These are phyloP conservation scores for Doris montereyensis DNA, from an alignment of 2,888 invertebrate genomes.

Conservation along the genomic window DNA sequence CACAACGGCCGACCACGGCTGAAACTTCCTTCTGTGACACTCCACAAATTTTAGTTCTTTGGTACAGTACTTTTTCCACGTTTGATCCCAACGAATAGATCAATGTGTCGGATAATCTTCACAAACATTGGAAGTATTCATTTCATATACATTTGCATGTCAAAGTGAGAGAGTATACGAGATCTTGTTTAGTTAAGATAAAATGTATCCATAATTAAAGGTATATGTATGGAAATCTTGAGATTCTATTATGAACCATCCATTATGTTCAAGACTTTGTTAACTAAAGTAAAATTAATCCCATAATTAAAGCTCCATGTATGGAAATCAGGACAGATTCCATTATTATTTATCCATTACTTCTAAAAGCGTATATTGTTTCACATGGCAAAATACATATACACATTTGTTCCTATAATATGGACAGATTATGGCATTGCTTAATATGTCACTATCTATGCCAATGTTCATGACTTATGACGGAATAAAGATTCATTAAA, in stretches of 20 bases:
- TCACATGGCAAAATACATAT: too few species aligned
- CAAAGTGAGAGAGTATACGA: too few species aligned
- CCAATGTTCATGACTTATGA: not conserved
- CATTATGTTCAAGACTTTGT: too few species aligned
- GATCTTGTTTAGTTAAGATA: too few species aligned
- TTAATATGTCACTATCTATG: not conserved
- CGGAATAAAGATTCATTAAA: not conserved
- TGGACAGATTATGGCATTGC: too few species aligned
- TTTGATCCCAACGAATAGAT: not conserved
- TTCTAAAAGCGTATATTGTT: slow-evolving; percentile 6
- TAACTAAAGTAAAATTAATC: too few species aligned
- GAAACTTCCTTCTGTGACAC: not conserved
- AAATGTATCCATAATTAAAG: too few species aligned
- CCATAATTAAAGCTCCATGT: too few species aligned
- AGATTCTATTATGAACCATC: too few species aligned
- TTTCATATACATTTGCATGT: not conserved
- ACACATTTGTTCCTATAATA: too few species aligned
- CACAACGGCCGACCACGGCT: not conserved
- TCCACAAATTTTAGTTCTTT: slow-evolving; percentile 1
- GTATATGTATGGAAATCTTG: too few species aligned
- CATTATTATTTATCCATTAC: not conserved
- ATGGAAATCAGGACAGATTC: too few species aligned
- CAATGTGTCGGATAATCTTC: not conserved
- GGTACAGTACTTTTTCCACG: not conserved
- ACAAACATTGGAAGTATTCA: not conserved